A percentile compares a stretch with the other conserved stretches of the same genome.
Conservation (phyloP, 2,113 vertebrate genomes). For the Vimba vimba region DNA sequence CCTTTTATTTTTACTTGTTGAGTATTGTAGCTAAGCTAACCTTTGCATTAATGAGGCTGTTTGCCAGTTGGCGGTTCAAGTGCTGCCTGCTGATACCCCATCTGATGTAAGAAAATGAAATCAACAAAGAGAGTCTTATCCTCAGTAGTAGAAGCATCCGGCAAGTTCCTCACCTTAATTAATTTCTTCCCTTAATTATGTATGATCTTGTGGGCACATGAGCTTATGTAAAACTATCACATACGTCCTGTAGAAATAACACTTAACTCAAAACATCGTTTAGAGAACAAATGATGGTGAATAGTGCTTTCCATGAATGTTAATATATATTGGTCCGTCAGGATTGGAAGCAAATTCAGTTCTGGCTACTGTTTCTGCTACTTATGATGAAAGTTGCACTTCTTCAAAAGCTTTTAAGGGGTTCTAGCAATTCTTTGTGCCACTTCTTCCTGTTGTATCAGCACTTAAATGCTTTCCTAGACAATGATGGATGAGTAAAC, state of each 20-base stretch:
- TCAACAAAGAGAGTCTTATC: not conserved
- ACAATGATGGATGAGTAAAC: constrained; percentile 24
- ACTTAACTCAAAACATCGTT: not conserved
- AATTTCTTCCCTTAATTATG: not conserved
- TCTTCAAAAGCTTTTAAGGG: not conserved
- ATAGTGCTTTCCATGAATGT: not conserved
- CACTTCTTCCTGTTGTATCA: not conserved
- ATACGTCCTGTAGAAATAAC: not conserved
- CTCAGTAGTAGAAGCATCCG: not conserved
- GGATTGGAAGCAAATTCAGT: not conserved
- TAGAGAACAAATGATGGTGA: not conserved
- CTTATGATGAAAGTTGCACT: not conserved
- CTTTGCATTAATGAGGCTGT: not conserved
- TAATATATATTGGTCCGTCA: not conserved
- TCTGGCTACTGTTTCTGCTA: not conserved
- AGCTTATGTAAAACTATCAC: not conserved
- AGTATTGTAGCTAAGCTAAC: no score
- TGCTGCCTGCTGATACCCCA: not conserved
- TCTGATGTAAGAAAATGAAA: not conserved
- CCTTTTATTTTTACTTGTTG: not conserved
- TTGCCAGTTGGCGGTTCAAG: not conserved
- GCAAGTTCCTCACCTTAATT: not conserved
- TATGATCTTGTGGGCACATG: not conserved
- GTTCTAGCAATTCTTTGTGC: not conserved
- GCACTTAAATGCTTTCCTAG: not conserved